Evolutionary conservation across 2,797 vertebrate species (phyloP).

Genomic region (Tauraco hartlaubi): DNA sequence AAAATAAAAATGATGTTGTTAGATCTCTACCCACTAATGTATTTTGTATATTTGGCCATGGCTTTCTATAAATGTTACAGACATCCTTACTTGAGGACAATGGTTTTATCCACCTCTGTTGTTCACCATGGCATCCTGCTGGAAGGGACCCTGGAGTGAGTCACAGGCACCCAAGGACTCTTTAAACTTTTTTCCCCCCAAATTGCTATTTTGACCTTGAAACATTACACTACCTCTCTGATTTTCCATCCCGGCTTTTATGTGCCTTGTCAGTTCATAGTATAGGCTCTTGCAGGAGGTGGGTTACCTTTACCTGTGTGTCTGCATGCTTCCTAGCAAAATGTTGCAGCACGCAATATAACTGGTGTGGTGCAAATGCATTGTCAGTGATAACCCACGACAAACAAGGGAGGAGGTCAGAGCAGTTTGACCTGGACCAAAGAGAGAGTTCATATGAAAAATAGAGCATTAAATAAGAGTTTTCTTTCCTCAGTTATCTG

Average conservation of each 20-base stretch:
- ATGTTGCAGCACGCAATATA: fast-evolving
- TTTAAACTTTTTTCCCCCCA: not conserved
- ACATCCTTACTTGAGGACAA: not conserved
- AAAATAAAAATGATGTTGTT: not conserved
- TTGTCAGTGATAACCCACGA: not conserved
- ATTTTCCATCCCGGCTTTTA: not conserved
- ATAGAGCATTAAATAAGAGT: not conserved
- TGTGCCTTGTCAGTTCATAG: not conserved
- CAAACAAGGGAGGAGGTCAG: not conserved
- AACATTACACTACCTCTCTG: not conserved
- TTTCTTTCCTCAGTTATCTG: not conserved
- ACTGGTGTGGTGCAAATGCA: not conserved
- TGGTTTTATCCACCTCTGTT: not conserved
- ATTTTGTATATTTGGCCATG: not conserved
- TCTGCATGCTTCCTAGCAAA: not conserved
- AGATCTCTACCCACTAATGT: not conserved
- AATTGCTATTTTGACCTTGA: not conserved
- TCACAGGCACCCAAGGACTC: not conserved
- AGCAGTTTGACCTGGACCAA: not conserved
- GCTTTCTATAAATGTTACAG: not conserved
- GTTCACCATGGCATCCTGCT: not conserved
- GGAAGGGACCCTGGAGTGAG: not conserved
- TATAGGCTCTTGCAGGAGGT: not conserved
- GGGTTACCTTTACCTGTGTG: not conserved
- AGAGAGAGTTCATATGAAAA: not conserved